phyloP scores from a whole-genome alignment of 2,797 vertebrate species.

The Ataeniobius toweri region DNA sequence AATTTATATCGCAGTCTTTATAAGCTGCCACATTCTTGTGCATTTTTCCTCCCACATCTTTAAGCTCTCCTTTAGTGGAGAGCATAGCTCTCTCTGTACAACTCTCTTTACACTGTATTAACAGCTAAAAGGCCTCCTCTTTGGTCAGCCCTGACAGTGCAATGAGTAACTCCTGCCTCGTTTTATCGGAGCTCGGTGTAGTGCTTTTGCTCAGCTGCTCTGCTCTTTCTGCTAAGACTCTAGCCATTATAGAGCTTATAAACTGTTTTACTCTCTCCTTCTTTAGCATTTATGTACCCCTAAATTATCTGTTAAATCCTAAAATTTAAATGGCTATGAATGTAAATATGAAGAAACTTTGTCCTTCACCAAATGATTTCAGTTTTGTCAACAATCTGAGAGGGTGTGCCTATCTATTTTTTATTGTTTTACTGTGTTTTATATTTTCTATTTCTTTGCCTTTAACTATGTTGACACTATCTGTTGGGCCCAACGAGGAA shows the following conservation, averaged over 20 bases:
- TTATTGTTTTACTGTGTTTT: constrained; percentile 1
- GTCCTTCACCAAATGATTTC: constrained; percentile 1
- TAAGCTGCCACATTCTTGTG: constrained; percentile 30
- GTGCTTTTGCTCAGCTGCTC: constrained; percentile 33
- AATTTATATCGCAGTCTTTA: constrained; percentile 32
- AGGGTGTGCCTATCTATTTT: constrained; percentile 4
- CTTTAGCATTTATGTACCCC: neutral
- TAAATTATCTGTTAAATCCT: neutral
- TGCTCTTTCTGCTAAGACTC: constrained; percentile 15
- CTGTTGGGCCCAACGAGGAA: constrained; percentile 31
- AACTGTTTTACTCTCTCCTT: neutral
- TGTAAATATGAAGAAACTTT: neutral
- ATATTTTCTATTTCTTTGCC: constrained; percentile 13
- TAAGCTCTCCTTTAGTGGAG: constrained; percentile 20
- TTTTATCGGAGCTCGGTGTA: constrained; percentile 42
- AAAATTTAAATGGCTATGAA: neutral
- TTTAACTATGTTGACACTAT: constrained; percentile 49
- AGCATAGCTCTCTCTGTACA: constrained; percentile 17
- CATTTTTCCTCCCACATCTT: constrained; percentile 30
- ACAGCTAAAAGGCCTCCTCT: constrained; percentile 41
- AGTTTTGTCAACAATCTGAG: neutral
- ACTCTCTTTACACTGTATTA: constrained; percentile 31
- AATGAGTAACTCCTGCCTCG: constrained; percentile 53
- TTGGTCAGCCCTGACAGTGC: constrained; percentile 40
- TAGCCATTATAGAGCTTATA: neutral